Conservation (phyloP, 2,888 invertebrate species). For the Eupithecia centaureata region DNA sequence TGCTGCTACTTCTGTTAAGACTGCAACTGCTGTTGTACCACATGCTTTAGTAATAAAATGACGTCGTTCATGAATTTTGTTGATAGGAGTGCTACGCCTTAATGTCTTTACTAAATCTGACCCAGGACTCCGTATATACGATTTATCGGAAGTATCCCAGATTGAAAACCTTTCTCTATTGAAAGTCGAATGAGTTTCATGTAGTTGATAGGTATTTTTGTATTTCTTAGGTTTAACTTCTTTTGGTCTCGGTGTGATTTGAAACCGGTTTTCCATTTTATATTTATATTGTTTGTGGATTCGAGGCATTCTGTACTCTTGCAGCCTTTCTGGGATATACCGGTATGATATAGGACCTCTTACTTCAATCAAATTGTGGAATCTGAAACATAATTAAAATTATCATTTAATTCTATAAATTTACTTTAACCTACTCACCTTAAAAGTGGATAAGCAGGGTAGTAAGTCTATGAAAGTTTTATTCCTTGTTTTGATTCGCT, state of each 20-base stretch:
- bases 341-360: neutral
- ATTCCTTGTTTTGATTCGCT: too few relatives aligned
- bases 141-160: neutral
- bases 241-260: neutral
- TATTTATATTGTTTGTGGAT: neutral
- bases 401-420: neutral
- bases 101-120: neutral
- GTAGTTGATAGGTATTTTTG: neutral
- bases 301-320: neutral
- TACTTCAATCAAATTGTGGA: constrained; percentile 1
- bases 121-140: neutral
- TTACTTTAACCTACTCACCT: too few relatives aligned
- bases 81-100: neutral
- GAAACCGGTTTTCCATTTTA: neutral
- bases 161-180: neutral
- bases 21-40: neutral
- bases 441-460: too few relatives aligned
- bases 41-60: neutral
- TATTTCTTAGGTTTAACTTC: neutral
- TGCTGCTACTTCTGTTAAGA: neutral
- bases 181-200: neutral
- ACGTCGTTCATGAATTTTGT: neutral
- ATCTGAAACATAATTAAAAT: neutral
- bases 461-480: too few relatives aligned
- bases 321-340: neutral